Percentiles rank a stretch among this genome's conserved stretches.
These are phyloP conservation scores for Schlechtendalia chinensis DNA, from an alignment of 1,140 invertebrate genomes.

Conservation along the genomic window DNA sequence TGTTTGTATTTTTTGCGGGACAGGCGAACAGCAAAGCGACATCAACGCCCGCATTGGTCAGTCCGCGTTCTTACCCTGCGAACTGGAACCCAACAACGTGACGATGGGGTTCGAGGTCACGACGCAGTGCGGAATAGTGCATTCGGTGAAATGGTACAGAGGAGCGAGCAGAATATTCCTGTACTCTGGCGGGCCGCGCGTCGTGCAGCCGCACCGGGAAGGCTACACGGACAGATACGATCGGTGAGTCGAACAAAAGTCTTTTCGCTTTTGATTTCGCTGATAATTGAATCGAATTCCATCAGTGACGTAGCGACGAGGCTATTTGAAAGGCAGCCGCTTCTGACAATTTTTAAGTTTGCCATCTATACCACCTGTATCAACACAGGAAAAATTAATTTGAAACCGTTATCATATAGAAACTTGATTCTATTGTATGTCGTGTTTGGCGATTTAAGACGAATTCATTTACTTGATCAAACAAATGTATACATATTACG, in stretches of 20 bases:
- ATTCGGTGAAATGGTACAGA: constrained; percentile 88
- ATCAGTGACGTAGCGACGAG: no score
- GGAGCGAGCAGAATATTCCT: constrained; percentile 78
- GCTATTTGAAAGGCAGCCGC: no score
- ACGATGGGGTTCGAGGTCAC: constrained; percentile 75
- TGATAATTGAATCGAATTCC: no score
- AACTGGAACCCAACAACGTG: constrained; percentile 61
- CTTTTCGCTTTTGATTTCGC: no score
- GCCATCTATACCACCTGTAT: no score
- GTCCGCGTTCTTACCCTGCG: constrained; percentile 54
- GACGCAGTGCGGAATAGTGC: constrained; percentile 74
- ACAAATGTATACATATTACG: no score
- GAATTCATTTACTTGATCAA: no score
- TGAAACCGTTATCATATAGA: no score
- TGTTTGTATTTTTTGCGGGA: neutral
- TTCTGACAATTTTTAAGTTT: no score
- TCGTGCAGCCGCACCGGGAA: constrained; percentile 71
- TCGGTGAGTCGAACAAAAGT: neutral
- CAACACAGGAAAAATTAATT: no score
- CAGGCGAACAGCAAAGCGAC: constrained; percentile 44
- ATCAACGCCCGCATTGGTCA: constrained; percentile 32
- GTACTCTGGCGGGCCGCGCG: constrained; percentile 72
- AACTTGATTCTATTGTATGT: no score
- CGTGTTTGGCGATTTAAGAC: no score
- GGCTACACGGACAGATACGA: constrained; percentile 70